Base-by-base conservation (phyloP, 2,888 invertebrate species). In the Apodemia mormo region DNA sequence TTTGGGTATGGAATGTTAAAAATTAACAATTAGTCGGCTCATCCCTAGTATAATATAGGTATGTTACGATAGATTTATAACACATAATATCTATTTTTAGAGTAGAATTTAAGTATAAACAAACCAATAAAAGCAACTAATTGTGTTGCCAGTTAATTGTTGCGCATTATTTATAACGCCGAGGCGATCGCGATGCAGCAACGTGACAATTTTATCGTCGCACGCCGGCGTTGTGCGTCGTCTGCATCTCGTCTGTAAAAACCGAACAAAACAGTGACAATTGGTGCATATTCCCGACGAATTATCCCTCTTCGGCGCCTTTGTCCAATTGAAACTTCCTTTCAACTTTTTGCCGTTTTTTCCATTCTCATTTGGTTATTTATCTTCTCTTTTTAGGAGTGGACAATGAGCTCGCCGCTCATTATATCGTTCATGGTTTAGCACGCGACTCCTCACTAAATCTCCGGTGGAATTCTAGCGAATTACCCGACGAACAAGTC, bases 301-400 rank as follows among this genome's bases (percentile, higher is more conserved):
- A 92, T 92, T 92, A 92, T 90, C 89, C 87, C 80, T 80, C 82
- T 88, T 90, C 93, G 92, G 92, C 89, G 92, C 90, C 92, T 92
- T 91, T 92, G 92, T 91, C 86, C 88, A 91, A 90, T 91, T 89
- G 90, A 86, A 86, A 85, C 85, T 90, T 92, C 92, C 90, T 92
- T 90, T 89, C 82, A 85, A 89, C 87, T 88, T 92, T 92, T 92
- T 90, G 89, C 87, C 89, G 89, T 86, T 91, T 92, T 91, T 89
- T 89, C 90, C 89, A 86, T 90, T 90, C 92, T 91, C 92, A 93
- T 92, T 93, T 93, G 92, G 90, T 91, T 92, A 92, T 92, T 92
- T 92, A 91, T 92, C 83, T 91, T 82, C 83, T 87, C 89, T 89
- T 90, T 91, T 91, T 90, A 87, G 85, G 81, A 78, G 79, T 74